phyloP scores from a whole-genome alignment of 2,888 invertebrate genomes.

The Cantharis flavilabris region DNA sequence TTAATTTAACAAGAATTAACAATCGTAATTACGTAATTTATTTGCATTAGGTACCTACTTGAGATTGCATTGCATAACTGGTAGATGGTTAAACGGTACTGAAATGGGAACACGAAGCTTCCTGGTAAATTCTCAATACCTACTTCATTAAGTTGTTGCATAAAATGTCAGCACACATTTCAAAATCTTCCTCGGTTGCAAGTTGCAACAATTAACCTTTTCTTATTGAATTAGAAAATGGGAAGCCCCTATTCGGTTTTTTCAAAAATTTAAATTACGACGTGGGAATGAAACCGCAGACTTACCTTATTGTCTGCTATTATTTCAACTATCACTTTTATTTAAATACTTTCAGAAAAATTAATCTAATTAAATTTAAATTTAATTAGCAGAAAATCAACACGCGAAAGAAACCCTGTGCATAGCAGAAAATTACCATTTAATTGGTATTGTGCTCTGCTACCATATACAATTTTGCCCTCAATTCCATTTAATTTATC shows the following conservation, averaged over 20 bases:
- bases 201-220: background rate
- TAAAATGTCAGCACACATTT: conserved; percentile 8
- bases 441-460: background rate
- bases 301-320: background rate
- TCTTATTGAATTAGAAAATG: background rate
- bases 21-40: background rate
- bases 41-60: background rate
- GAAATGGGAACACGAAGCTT: conserved; percentile 31
- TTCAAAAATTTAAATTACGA: background rate
- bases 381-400: background rate
- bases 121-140: background rate
- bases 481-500: background rate
- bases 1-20: background rate
- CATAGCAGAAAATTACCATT: no score
- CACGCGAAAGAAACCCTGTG: no score
- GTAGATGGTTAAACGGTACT: conserved; percentile 31
- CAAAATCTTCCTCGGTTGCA: background rate
- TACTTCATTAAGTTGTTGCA: conserved; percentile 11
- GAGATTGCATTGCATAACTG: background rate
- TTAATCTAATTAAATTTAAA: background rate
- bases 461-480: background rate
- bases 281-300: background rate
- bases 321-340: background rate
- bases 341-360: background rate
- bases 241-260: background rate